These are phyloP conservation scores for Philereme transversata DNA, from an alignment of 2,888 invertebrate genomes.

Conservation along the genomic window DNA sequence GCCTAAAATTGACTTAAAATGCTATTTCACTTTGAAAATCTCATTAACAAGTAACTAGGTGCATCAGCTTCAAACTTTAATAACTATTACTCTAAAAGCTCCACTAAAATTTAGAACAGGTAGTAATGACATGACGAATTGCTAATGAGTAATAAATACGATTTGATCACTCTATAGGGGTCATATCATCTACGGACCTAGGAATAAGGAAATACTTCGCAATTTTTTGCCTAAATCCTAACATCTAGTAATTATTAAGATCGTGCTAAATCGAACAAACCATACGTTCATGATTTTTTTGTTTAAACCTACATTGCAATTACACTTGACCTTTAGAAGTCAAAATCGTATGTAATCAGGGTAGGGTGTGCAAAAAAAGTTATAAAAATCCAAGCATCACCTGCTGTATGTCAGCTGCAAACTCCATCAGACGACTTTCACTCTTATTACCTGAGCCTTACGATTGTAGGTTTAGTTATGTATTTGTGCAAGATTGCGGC, in stretches of 20 bases:
- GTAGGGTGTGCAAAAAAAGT: constrained; percentile 24
- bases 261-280: constrained; percentile 31
- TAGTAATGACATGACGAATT: not conserved
- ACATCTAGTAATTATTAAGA: constrained; percentile 22
- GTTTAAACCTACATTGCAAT: constrained; percentile 35
- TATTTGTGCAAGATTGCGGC: constrained; percentile 2
- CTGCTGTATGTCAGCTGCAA: constrained; percentile 28
- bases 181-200: constrained; percentile 5
- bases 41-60: no score
- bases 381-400: constrained; percentile 27
- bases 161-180: constrained; percentile 1
- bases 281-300: constrained; percentile 20
- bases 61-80: no score
- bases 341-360: constrained; percentile 28
- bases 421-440: constrained; percentile 13
- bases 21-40: no score
- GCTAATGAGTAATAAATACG: constrained; percentile 12
- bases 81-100: no score
- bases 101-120: no score
- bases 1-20: no score
- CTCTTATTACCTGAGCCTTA: constrained; percentile 3
- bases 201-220: constrained; percentile 17
- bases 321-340: constrained; percentile 45
- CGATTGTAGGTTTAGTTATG: not conserved
- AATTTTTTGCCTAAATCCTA: constrained; percentile 19